Percentiles rank a stretch among this genome's conserved stretches.
These are phyloP conservation scores for Chrysopilus asiliformis DNA, from an alignment of 2,888 invertebrate genomes.

Conservation along the genomic window DNA sequence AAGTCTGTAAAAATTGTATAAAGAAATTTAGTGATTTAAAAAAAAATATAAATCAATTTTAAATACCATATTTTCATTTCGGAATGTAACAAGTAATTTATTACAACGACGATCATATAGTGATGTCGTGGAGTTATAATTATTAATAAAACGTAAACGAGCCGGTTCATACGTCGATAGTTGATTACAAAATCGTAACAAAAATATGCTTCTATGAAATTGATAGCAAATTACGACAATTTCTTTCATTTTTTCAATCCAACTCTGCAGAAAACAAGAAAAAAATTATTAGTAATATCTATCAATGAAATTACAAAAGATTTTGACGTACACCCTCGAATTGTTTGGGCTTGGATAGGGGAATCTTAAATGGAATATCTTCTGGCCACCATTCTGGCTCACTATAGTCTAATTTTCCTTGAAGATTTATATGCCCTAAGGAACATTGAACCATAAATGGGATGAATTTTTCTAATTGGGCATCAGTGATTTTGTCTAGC, in stretches of 20 bases:
- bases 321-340: constrained; percentile 33
- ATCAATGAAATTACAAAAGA: constrained; percentile 3
- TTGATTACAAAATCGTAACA: constrained; percentile 56
- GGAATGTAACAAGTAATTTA: constrained; percentile 56
- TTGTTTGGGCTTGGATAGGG: constrained; percentile 44
- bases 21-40: not conserved
- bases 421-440: constrained; percentile 45
- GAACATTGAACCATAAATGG: constrained; percentile 66
- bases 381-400: constrained; percentile 61
- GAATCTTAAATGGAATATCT: constrained; percentile 50
- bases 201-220: constrained; percentile 55
- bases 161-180: constrained; percentile 50
- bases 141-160: constrained; percentile 53
- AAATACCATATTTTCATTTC: constrained; percentile 57
- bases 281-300: constrained; percentile 7
- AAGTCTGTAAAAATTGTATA: constrained; percentile 23
- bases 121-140: constrained; percentile 59
- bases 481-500: constrained; percentile 46
- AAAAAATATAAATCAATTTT: constrained; percentile 17
- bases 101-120: constrained; percentile 51
- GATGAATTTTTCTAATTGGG: constrained; percentile 54
- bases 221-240: constrained; percentile 56
- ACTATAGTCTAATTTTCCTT: constrained; percentile 31
- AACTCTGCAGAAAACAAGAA: constrained; percentile 32
- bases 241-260: constrained; percentile 48